Percentiles rank a stretch among this genome's conserved stretches.
phyloP scores from a whole-genome alignment of 2,888 invertebrate genomes.

The Leuctra nigra region DNA sequence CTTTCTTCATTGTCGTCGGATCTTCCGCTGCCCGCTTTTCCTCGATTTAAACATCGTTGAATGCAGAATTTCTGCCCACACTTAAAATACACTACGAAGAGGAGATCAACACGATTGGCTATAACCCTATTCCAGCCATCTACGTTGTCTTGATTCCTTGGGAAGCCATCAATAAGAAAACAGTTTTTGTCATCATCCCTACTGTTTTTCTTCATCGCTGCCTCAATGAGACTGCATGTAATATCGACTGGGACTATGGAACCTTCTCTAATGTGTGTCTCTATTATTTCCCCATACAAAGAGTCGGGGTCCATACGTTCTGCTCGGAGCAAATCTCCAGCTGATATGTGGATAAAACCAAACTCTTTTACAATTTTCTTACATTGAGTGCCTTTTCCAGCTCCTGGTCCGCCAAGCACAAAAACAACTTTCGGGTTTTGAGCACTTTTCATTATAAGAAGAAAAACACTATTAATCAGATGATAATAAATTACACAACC shows the following conservation, averaged over 20 bases:
- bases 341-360: constrained; percentile 78
- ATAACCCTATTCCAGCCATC: constrained; percentile 87
- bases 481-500: too few species aligned
- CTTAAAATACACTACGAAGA: constrained; percentile 89
- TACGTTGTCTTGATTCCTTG: constrained; percentile 92
- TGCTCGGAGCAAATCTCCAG: constrained; percentile 89
- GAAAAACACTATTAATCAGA: too few species aligned
- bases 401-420: constrained; percentile 94
- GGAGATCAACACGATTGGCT: constrained; percentile 72
- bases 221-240: constrained; percentile 88
- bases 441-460: neutral
- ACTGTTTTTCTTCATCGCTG: constrained; percentile 47
- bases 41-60: constrained; percentile 69
- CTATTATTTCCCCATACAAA: constrained; percentile 85
- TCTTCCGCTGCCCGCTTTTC: constrained; percentile 84
- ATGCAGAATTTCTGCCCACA: constrained; percentile 80
- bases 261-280: constrained; percentile 85
- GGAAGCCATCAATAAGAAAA: constrained; percentile 98
- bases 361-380: constrained; percentile 61
- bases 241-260: constrained; percentile 97
- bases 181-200: too few species aligned
- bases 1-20: constrained; percentile 91
- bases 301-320: constrained; percentile 83
- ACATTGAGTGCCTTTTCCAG: constrained; percentile 98
- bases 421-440: constrained; percentile 79